phyloP scores from a whole-genome alignment of 2,888 invertebrate genomes.

The Atrina japonica region DNA sequence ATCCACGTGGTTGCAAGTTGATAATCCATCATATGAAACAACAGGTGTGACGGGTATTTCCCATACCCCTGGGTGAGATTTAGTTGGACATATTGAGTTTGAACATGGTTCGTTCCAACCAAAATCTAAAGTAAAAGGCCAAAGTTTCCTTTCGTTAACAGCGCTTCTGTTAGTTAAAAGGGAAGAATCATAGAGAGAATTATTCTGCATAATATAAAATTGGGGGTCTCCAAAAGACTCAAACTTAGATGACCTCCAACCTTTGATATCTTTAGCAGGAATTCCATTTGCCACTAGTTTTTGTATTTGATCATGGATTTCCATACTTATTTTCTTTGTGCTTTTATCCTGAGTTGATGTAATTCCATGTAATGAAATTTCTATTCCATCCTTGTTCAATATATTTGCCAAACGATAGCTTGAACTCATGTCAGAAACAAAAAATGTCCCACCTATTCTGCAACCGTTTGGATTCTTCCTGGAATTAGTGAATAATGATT shows the following conservation, averaged over 20 bases:
- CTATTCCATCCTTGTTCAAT: slow-evolving; percentile 51
- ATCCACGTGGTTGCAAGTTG: slow-evolving; percentile 67
- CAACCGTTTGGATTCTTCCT: slow-evolving; percentile 65
- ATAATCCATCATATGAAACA: slow-evolving; percentile 42
- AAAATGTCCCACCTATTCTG: slow-evolving; percentile 57
- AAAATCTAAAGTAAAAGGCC: slow-evolving; percentile 65
- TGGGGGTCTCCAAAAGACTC: slow-evolving; percentile 53
- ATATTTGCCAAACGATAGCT: slow-evolving; percentile 57
- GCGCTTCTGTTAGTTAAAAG: slow-evolving; percentile 38
- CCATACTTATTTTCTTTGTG: slow-evolving; percentile 28
- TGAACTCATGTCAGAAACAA: slow-evolving; percentile 55
- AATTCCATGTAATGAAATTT: slow-evolving; percentile 60
- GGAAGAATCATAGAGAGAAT: slow-evolving; percentile 62
- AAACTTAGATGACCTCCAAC: slow-evolving; percentile 60
- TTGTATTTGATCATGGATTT: slow-evolving; percentile 47
- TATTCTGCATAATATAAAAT: slow-evolving; percentile 50
- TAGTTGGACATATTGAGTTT: slow-evolving; percentile 46
- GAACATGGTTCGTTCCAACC: slow-evolving; percentile 54
- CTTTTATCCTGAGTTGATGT: slow-evolving; percentile 38
- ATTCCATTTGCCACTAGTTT: slow-evolving; percentile 42
- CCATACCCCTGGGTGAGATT: slow-evolving; percentile 57
- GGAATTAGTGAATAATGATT: slow-evolving; percentile 47
- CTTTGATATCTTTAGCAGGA: slow-evolving; percentile 40
- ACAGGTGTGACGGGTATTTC: slow-evolving; percentile 63
- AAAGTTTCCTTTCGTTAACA: slow-evolving; percentile 46